Base-by-base conservation (phyloP, 2,797 vertebrate genomes). In the Hydrocynus forskahlii region DNA sequence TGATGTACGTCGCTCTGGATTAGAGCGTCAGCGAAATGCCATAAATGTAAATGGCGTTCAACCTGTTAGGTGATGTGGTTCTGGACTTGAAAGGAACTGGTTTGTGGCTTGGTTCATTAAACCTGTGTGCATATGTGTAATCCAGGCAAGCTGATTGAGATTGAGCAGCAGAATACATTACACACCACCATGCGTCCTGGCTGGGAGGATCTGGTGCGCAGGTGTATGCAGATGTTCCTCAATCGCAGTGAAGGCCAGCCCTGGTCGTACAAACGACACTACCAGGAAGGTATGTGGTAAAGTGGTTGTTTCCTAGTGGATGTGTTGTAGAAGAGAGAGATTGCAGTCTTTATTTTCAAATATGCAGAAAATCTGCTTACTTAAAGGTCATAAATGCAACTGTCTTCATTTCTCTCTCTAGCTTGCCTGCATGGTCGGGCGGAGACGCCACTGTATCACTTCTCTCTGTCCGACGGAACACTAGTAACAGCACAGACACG, bases 221-320 rank as follows among this genome's bases (percentile, higher is more conserved):
- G 97, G 21, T 99, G 98, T 89, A 96, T 99, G 91, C 98, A 99
- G 91, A 96, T 97, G 91, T 99, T 99, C 88, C 94, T 99, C 29
- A 90, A 97, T 88, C 95, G 95, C 83, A 98, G 95, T 16, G 97
- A 99, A 19, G 97, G 96, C 14, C 97, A 99, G 81, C 93, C 96
- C 0, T 99, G 97, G 97, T 97, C 97, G 59, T 96, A 95, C 88
- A 99, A 98, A 88, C 95, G 95, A 23, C 98, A 99, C 90, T 99
- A 97, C 90, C 97, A 99, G 74, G 97, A 99, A 85, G 98, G 98
- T 99, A 89, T 80, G 87, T 80, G 7, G 0, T 66, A 1, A 5
- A 29, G 23, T 35, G 13, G 2, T 16, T 29, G 23, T 16, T 23
- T 60, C 4, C 6, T n/a, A 9, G n/a, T 21, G n/a, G 10, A 10